Percentiles rank a stretch among this genome's conserved stretches.
Conservation (phyloP, 2,797 vertebrate genomes). For the Dermochelys coriacea region DNA sequence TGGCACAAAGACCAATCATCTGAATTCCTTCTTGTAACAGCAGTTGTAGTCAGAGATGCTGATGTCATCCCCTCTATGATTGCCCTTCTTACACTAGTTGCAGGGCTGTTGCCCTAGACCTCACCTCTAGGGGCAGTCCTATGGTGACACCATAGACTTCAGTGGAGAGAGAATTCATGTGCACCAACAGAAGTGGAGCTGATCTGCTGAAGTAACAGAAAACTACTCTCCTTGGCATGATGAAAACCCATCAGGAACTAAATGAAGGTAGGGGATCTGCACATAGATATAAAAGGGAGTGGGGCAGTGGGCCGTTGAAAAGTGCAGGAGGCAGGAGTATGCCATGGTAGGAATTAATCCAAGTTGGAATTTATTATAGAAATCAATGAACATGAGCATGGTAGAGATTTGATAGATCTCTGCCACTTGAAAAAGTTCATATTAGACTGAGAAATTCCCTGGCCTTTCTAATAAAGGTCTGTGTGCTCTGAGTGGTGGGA, state of each 20-base stretch:
- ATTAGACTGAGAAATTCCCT: neutral
- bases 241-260: fast-evolving
- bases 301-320: neutral
- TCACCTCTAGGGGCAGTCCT: neutral
- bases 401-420: neutral
- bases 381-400: neutral
- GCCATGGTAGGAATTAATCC: neutral
- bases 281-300: neutral
- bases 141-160: neutral
- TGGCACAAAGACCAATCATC: neutral
- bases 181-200: neutral
- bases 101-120: fast-evolving
- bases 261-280: too few species aligned
- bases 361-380: neutral
- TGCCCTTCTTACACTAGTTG: neutral
- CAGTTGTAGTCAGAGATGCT: neutral
- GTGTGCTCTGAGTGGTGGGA: neutral
- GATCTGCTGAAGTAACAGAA: neutral
- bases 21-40: neutral
- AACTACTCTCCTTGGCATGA: fast-evolving
- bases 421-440: neutral
- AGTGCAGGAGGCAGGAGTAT: fast-evolving
- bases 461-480: neutral
- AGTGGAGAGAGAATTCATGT: neutral
- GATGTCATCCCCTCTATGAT: neutral